Percentiles rank a stretch among this genome's conserved stretches.
These are phyloP conservation scores for Brachylomia viminalis DNA, from an alignment of 2,888 invertebrate species.

Conservation along the genomic window DNA sequence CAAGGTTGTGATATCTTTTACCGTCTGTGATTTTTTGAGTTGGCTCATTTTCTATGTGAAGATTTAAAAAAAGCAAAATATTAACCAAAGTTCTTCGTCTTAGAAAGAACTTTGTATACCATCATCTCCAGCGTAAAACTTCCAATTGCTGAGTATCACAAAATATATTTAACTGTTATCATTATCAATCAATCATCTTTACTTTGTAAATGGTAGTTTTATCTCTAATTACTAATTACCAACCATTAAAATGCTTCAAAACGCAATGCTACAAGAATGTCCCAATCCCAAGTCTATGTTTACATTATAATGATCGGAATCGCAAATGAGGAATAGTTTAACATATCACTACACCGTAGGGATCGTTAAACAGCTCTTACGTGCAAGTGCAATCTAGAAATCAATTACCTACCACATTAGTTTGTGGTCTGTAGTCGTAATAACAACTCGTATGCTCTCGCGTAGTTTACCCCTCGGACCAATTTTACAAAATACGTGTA, in stretches of 20 bases:
- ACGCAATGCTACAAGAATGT: background rate
- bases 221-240: background rate
- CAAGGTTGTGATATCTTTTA: no score
- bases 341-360: background rate
- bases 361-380: conserved; percentile 7
- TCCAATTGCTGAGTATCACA: background rate
- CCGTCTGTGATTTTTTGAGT: background rate
- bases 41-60: background rate
- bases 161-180: background rate
- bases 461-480: conserved; percentile 23
- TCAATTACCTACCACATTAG: conserved; percentile 43
- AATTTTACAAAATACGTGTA: conserved; percentile 36
- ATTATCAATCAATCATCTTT: background rate
- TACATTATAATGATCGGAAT: background rate
- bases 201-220: background rate
- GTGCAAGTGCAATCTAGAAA: conserved; percentile 31
- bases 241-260: background rate
- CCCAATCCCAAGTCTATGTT: no score
- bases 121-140: background rate
- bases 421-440: conserved; percentile 36
- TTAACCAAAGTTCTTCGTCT: background rate
- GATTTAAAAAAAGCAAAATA: background rate
- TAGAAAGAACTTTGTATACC: background rate
- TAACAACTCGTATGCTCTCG: conserved; percentile 13
- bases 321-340: conserved; percentile 8